A percentile compares a stretch with the other conserved stretches of the same genome.
Conservation (phyloP, 1,140 invertebrate genomes). For the Phymorhynchus buccinoides region DNA sequence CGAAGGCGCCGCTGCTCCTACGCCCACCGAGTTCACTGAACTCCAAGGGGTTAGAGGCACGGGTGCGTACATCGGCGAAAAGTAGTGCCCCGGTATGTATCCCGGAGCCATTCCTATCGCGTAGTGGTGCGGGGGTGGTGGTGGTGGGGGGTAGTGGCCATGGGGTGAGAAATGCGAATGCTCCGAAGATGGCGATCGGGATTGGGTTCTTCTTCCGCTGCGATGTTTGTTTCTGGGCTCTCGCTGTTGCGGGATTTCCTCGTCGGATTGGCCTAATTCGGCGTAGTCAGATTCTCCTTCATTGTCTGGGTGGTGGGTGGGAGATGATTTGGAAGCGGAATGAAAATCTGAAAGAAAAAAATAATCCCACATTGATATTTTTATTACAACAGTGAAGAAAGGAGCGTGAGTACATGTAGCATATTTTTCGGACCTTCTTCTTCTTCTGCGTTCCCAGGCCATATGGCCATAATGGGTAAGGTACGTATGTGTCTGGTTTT, state of each 20-base stretch:
- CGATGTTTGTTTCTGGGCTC: background rate
- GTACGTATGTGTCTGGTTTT: too few relatives aligned
- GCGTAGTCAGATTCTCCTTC: background rate
- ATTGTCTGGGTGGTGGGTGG: background rate
- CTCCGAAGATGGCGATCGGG: background rate
- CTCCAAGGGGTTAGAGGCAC: conserved; percentile 24
- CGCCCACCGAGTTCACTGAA: conserved; percentile 20
- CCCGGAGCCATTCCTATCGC: background rate
- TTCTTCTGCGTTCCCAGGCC: too few relatives aligned
- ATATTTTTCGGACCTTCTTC: too few relatives aligned
- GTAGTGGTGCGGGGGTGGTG: too few relatives aligned
- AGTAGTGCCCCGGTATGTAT: background rate
- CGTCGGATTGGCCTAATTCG: too few relatives aligned
- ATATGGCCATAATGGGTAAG: too few relatives aligned
- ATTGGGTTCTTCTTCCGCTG: background rate
- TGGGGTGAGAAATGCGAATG: background rate
- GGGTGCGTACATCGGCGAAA: background rate
- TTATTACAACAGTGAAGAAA: background rate
- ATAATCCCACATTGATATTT: background rate
- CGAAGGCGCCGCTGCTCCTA: too few relatives aligned
- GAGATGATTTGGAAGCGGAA: background rate
- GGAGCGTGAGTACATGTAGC: too few relatives aligned
- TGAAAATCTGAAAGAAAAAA: conserved; percentile 23
- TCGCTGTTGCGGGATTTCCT: background rate
- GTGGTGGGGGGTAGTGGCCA: background rate